These are phyloP conservation scores for Onthophagus sagittarius DNA, from an alignment of 2,888 invertebrate genomes.

Conservation along the genomic window DNA sequence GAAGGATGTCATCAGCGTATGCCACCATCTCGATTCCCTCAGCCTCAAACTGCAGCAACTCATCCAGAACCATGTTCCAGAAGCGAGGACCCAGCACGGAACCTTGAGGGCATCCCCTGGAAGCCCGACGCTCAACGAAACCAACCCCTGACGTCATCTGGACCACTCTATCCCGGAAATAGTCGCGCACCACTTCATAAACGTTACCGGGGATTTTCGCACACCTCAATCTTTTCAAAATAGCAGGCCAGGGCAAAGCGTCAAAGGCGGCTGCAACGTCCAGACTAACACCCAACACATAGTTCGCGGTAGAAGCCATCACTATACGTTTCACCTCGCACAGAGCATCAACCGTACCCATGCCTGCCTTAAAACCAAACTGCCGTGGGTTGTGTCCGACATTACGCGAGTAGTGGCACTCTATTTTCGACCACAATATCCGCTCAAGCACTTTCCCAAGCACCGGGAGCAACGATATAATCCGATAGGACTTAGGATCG, in stretches of 20 bases:
- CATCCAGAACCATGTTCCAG: constrained; percentile 15
- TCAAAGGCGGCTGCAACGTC: constrained; percentile 25
- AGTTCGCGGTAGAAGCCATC: constrained; percentile 10
- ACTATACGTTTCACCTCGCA: too few relatives aligned
- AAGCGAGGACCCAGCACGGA: constrained; percentile 16
- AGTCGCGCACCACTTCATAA: constrained; percentile 4
- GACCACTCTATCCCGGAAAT: constrained; percentile 10
- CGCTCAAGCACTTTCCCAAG: background rate
- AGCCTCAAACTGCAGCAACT: background rate
- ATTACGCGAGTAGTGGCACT: background rate
- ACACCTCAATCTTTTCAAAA: background rate
- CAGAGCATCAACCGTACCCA: constrained; percentile 5
- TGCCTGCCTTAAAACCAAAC: background rate
- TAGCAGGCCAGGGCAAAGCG: constrained; percentile 23
- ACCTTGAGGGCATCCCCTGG: constrained; percentile 21
- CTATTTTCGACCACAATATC: background rate
- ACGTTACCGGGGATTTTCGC: background rate
- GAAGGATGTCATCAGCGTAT: constrained; percentile 14
- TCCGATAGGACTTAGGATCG: background rate
- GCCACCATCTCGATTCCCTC: background rate
- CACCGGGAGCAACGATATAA: background rate
- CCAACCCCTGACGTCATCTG: background rate
- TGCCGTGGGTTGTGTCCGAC: background rate
- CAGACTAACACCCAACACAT: constrained; percentile 15
- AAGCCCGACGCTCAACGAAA: background rate